Evolutionary conservation across 2,888 invertebrate genomes (phyloP), one percentile per base, ranked within the genome.

Genomic region (Troglohyphantes excavatus): DNA sequence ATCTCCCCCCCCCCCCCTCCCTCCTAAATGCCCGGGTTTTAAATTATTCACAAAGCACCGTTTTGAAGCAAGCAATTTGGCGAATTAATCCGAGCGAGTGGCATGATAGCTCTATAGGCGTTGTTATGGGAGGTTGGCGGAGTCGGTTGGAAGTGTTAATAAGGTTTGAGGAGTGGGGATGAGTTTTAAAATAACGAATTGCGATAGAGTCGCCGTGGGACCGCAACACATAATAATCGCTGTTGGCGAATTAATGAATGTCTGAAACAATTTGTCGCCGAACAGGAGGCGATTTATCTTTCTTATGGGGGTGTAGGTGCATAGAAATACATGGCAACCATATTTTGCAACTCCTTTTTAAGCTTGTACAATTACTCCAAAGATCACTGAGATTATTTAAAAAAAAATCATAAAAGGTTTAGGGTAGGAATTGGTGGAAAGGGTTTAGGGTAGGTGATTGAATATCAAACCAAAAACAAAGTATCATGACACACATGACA

Each of bases 41-140:
- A 89, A 89, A 89, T 89, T 89, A 89, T 89, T 89, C 88, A 89
- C 88, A 82, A 76, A 89, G 88, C 73, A 68, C 75, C 88, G 82
- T 89, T 89, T 89, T 83, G 88, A 76, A 76, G 88, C 88, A 63
- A 76, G 88, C 88, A 89, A 89, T 89, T 89, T 83, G 88, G 75
- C 82, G 88, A 89, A 89, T 89, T 89, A 89, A 73, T 70, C 75
- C 70, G 33, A n/a, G 75, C 7, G 82, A 82, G 70, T 61, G n/a
- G 63, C 67, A 75, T 68, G 76, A 70, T 81, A 63, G 83, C 67
- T 53, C 59, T 61, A 29, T 59, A 79, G 79, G 39, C 46, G 78
- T 61, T 33, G 39, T 78, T 70, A 46, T 83, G 65, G 61, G 29
- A 29, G 78, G 68, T 75, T 23, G 53, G 21, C 21, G 26, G 26